Evolutionary conservation across 2,888 invertebrate species (phyloP).

Genomic region (Spodoptera picta): DNA sequence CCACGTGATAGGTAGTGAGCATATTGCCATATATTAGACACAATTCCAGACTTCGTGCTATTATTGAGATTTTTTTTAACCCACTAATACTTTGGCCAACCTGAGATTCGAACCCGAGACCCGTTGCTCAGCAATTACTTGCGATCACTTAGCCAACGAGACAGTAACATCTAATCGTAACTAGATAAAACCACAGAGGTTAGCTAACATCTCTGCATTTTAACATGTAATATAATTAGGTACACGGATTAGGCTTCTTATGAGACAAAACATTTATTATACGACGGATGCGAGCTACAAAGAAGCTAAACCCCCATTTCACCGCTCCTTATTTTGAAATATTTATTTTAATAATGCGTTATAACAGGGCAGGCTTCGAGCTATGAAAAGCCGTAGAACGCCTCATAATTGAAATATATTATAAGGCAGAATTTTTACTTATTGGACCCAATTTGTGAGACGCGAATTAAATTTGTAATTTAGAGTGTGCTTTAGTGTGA

Average conservation of each 20-base stretch:
- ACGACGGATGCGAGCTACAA: conserved; percentile 57
- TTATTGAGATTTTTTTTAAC: too few species aligned
- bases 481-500: too few species aligned
- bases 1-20: too few species aligned
- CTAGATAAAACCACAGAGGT: background rate
- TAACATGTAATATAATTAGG: conserved; percentile 20
- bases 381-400: conserved; percentile 1
- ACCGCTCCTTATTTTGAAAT: conserved; percentile 69
- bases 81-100: too few species aligned
- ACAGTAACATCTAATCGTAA: too few species aligned
- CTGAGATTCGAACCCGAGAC: too few species aligned
- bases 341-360: conserved; percentile 70
- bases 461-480: too few species aligned
- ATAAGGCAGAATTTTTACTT: background rate
- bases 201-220: background rate
- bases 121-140: too few species aligned
- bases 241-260: conserved; percentile 38
- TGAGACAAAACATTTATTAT: conserved; percentile 63
- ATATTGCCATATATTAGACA: too few species aligned
- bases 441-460: too few species aligned
- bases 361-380: conserved; percentile 44
- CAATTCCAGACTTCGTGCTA: too few species aligned
- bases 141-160: too few species aligned
- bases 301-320: conserved; percentile 61
- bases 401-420: background rate